These are phyloP conservation scores for Dolichopus griseipennis DNA, from an alignment of 2,888 invertebrate genomes.

Conservation along the genomic window DNA sequence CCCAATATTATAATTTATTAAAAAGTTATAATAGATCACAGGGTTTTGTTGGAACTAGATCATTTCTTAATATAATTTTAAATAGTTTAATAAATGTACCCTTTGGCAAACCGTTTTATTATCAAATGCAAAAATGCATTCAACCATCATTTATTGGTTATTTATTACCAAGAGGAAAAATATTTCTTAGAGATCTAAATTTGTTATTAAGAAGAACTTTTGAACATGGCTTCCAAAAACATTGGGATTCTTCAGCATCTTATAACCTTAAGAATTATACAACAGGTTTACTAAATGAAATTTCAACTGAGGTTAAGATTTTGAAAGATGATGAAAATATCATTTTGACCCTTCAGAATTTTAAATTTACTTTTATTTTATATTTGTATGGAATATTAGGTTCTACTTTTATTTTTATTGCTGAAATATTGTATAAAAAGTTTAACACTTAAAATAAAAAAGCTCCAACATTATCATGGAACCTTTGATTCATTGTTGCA, in stretches of 20 bases:
- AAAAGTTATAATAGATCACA: background rate
- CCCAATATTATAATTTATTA: background rate
- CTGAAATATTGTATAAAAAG: no score
- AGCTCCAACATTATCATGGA: no score
- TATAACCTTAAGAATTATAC: no score
- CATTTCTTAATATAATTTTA: background rate
- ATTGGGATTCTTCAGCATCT: background rate
- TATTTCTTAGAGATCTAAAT: background rate
- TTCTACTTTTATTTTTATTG: no score
- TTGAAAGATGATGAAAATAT: no score
- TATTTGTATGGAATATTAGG: no score
- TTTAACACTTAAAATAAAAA: no score
- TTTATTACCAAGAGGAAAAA: background rate
- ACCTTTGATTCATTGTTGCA: no score
- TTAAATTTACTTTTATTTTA: no score
- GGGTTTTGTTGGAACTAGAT: background rate
- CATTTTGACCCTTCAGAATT: no score
- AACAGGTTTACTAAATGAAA: no score
- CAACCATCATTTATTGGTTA: background rate
- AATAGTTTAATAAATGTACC: background rate
- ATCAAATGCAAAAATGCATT: background rate
- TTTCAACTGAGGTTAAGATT: no score
- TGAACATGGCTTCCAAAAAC: background rate
- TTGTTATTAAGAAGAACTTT: background rate
- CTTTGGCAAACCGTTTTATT: background rate